phyloP scores from a whole-genome alignment of 23 tunicate species.

The Clavelina lepadiformis region DNA sequence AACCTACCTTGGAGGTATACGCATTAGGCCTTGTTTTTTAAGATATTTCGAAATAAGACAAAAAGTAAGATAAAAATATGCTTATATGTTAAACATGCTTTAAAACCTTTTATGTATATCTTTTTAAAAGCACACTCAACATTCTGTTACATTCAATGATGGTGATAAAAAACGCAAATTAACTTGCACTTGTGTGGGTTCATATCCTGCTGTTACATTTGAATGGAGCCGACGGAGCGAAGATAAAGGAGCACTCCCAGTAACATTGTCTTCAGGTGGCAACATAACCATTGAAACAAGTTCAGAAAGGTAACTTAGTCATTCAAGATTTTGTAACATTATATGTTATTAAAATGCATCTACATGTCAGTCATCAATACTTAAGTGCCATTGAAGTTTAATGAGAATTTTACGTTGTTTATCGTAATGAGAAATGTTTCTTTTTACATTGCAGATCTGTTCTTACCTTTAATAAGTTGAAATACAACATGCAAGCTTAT shows the following conservation, averaged over 20 bases:
- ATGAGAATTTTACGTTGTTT: not conserved
- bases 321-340: not conserved
- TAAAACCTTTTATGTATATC: not conserved
- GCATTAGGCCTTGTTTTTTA: not conserved
- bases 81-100: no score
- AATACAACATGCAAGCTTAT: conserved; percentile 38
- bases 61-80: not conserved
- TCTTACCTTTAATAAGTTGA: conserved; percentile 41
- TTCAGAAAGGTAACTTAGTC: conserved; percentile 3
- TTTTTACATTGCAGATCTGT: conserved; percentile 31
- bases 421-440: not conserved
- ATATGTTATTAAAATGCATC: not conserved
- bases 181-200: conserved; percentile 47
- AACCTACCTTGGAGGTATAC: conserved; percentile 19
- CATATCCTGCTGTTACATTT: conserved; percentile 53
- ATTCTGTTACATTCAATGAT: conserved; percentile 71
- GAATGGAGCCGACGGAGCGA: conserved; percentile 37
- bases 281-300: conserved; percentile 33
- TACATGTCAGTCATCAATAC: not conserved
- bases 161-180: conserved; percentile 65
- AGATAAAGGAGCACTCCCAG: conserved; percentile 1
- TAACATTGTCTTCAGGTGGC: conserved; percentile 7
- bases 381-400: not conserved
- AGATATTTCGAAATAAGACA: not conserved
- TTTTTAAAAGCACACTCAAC: conserved; percentile 42